Base-by-base conservation (phyloP, 2,888 invertebrate genomes). In the Drosophila atripex region DNA sequence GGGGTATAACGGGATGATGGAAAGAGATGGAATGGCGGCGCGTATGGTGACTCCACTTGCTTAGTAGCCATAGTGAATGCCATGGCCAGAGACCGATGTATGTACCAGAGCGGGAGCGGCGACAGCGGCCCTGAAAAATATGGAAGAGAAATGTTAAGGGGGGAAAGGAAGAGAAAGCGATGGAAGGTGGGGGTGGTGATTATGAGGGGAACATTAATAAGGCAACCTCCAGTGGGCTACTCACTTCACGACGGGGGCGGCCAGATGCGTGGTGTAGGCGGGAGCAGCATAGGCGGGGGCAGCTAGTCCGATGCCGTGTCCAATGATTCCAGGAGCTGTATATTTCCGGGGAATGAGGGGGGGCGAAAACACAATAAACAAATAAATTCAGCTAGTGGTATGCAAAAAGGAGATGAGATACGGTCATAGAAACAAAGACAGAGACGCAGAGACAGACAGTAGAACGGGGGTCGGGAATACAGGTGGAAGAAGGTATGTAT, bases 11-110 rank as follows among this genome's bases (percentile, higher is more conserved):
- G 45, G 43, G 16, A 12, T 14, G 56, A 25, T 16, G 53, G 43
- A n/a, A 4, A n/a, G n/a, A n/a, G 35, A 6, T 6, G 35, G n/a
- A 12, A 35, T 14, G 35, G 35, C n/a, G 35, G n/a, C n/a, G 35
- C 35, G n/a, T 32, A 32, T 32, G 23, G 5, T 23, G 21, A 12
- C 45, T 47, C n/a, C 16, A 21, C 14, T 45, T 8, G 51, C 4
- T 80, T 90, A 91, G 77, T 91, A 91, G 64, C 90, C 92, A 82
- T 91, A 91, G 69, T 91, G 91, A 21, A 90, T 83, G 73, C 92
- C 92, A 82, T 91, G 92, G 61, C 91, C 92, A 43, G 90, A 88
- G 74, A 91, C 90, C 61, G 92, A 90, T 84, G 92, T 89, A 77
- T 91, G 91, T 72, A 91, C 91, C 72, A 91, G 75, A 46, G 91